phyloP scores from a whole-genome alignment of 2,797 vertebrate genomes.

The Diplodus puntazzo region DNA sequence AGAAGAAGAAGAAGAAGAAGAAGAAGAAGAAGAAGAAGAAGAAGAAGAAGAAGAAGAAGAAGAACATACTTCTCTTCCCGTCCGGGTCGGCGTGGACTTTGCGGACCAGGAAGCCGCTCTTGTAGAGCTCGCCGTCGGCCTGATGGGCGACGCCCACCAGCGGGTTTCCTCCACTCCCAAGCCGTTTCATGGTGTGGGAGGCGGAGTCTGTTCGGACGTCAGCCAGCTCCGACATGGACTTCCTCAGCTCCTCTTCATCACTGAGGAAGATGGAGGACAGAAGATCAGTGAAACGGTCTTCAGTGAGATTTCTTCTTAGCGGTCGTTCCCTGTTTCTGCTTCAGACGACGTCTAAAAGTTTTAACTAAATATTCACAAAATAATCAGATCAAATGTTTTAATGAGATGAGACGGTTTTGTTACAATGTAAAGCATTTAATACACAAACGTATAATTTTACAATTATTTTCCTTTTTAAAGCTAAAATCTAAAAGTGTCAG shows the following conservation, averaged over 20 bases:
- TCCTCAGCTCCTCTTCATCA: slow-evolving; percentile 95
- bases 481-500: too few relatives aligned
- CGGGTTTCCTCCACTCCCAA: slow-evolving; percentile 90
- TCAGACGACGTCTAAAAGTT: too few relatives aligned
- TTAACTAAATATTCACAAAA: too few relatives aligned
- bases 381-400: too few relatives aligned
- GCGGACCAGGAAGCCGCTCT: slow-evolving; percentile 93
- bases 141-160: slow-evolving; percentile 93
- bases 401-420: too few relatives aligned
- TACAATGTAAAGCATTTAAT: too few relatives aligned
- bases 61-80: slow-evolving; percentile 92
- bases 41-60: not conserved
- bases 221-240: slow-evolving; percentile 92
- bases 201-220: slow-evolving; percentile 89
- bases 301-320: too few relatives aligned
- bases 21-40: not conserved
- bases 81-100: slow-evolving; percentile 97
- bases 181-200: slow-evolving; percentile 93
- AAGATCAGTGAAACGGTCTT: not conserved
- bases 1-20: not conserved
- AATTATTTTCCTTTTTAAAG: too few relatives aligned
- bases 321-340: too few relatives aligned
- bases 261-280: slow-evolving; percentile 70
- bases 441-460: too few relatives aligned
- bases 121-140: slow-evolving; percentile 91